phyloP scores from a whole-genome alignment of 2,113 vertebrate genomes.

The Terrapene triunguis region DNA sequence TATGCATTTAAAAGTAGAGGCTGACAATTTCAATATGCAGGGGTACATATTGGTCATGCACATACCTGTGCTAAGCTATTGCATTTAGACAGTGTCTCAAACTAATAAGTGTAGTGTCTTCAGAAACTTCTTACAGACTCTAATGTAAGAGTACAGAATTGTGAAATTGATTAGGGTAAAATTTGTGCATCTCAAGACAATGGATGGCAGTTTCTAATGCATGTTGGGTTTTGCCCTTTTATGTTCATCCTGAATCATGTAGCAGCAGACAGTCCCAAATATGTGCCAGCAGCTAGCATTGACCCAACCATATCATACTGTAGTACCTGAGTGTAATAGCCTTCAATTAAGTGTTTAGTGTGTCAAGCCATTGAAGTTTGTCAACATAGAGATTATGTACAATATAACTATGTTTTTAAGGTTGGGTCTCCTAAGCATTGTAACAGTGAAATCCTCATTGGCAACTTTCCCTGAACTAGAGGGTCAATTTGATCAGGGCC shows the following conservation, averaged over 20 bases:
- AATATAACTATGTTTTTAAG: not conserved
- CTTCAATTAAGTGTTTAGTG: not conserved
- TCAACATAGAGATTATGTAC: accelerated
- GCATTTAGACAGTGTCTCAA: not conserved
- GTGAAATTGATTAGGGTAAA: not conserved
- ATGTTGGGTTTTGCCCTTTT: not conserved
- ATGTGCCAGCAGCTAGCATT: not conserved
- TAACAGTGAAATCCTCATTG: not conserved
- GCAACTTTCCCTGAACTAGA: not conserved
- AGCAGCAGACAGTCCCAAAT: not conserved
- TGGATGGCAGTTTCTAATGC: not conserved
- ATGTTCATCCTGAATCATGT: not conserved
- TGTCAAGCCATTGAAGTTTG: not conserved
- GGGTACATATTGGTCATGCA: not conserved
- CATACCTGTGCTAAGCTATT: not conserved
- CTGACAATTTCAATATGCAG: not conserved
- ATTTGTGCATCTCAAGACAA: not conserved
- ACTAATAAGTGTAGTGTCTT: not conserved
- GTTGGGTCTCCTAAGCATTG: not conserved
- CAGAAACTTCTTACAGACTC: not conserved
- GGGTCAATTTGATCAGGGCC: not conserved
- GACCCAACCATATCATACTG: not conserved
- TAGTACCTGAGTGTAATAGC: accelerated
- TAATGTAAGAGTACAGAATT: not conserved
- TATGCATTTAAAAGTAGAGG: not conserved